Evolutionary conservation across 1,140 invertebrate species (phyloP), one percentile per base, ranked within the genome.

Genomic region (Lerema accius): DNA sequence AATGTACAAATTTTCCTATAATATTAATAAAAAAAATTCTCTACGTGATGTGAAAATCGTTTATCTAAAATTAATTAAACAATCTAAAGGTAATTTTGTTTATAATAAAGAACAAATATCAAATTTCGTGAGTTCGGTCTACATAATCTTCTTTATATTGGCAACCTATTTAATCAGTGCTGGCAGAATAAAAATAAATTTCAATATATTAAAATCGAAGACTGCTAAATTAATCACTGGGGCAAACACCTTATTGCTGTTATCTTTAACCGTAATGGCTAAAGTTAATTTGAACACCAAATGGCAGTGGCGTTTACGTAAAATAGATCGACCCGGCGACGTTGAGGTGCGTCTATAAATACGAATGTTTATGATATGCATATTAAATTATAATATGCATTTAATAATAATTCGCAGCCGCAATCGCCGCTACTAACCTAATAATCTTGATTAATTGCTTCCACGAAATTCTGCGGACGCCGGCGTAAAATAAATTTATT

Each of bases 371-470:
- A 32, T 9, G 9, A 7, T 32, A 32, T 32, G 28, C 28, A n/a
- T n/a, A n/a, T n/a, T n/a, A n/a, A n/a, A n/a, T n/a, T n/a, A n/a
- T n/a, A n/a, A n/a, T n/a, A n/a, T n/a, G n/a, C n/a, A n/a, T n/a
- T n/a, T n/a, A n/a, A n/a, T n/a, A n/a, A 59, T 37, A 59, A 59
- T 59, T 58, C 26, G 14, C 51, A 19, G 11, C 53, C 16, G 35
- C 28, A 15, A 32, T 17, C 28, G 37, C 55, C 55, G 28, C 55
- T 32, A 40, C 55, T 59, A 59, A 48, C 55, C 55, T 32, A 59
- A 59, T 59, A 59, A 19, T 45, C 26, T 15, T 59, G 55, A 59
- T 59, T 19, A 46, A 59, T 59, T 11, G 42, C 55, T 37, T 59
- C 42, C 43, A 46, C 42, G 42, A 48, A 56, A 37, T 53, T 46